phyloP scores from a whole-genome alignment of 1,140 invertebrate species.

The Leptinotarsa texana region DNA sequence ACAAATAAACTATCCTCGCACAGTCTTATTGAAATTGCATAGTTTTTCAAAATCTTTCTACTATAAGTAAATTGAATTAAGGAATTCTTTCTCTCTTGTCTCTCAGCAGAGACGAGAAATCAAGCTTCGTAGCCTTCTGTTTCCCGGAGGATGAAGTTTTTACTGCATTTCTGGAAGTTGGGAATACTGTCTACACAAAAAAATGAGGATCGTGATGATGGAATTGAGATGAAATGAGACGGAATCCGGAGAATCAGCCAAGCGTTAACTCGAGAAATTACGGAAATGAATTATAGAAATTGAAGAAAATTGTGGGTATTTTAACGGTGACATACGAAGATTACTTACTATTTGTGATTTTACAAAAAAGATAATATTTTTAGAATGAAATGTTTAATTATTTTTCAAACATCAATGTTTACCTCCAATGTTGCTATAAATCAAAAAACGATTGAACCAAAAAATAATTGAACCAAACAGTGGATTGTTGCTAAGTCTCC shows the following conservation, averaged over 20 bases:
- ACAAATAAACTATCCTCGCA: neutral
- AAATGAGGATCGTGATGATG: conserved; percentile 45
- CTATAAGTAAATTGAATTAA: conserved; percentile 16
- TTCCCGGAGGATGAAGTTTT: conserved; percentile 46
- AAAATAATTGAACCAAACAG: no score
- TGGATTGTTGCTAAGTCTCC: no score
- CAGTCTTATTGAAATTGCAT: conserved; percentile 24
- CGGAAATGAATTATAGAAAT: conserved; percentile 44
- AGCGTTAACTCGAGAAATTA: conserved; percentile 51
- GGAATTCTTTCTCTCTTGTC: conserved; percentile 26
- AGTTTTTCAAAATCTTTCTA: neutral
- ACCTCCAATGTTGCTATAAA: no score
- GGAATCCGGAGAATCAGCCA: conserved; percentile 46
- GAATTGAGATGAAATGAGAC: conserved; percentile 50
- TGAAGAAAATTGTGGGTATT: neutral
- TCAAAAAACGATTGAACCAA: no score
- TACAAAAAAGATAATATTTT: no score
- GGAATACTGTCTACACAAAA: conserved; percentile 39
- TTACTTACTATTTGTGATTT: no score
- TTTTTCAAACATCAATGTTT: no score
- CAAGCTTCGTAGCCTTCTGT: conserved; percentile 42
- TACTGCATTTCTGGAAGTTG: conserved; percentile 46
- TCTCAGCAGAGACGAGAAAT: conserved; percentile 35
- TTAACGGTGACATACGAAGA: no score
- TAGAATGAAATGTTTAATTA: no score